Conservation (phyloP, 2,113 vertebrate species). For the Sinocyclocheilus anshuiensis region DNA sequence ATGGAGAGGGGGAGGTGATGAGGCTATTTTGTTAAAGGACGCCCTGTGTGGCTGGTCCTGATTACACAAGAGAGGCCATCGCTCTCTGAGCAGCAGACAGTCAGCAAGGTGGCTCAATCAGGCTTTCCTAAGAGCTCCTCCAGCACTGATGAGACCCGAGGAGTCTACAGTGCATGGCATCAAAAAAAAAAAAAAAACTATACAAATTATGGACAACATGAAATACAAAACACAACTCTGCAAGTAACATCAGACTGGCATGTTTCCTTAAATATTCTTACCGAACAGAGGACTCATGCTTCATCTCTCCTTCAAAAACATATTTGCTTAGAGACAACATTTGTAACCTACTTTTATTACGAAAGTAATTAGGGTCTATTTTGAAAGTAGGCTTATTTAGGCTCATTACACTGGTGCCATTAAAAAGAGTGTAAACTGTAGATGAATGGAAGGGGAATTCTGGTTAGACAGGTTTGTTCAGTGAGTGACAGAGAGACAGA, state of each 20-base stretch:
- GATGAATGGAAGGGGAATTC: neutral
- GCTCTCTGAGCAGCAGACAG: conserved; percentile 32
- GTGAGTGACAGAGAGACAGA: conserved; percentile 53
- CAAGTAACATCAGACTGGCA: no score
- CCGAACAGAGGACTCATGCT: neutral
- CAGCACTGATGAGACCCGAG: conserved; percentile 29
- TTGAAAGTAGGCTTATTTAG: neutral
- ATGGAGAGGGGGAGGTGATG: conserved; percentile 37
- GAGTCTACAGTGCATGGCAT: neutral
- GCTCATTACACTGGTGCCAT: neutral
- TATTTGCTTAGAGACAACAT: neutral
- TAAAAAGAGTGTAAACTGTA: neutral
- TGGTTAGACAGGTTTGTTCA: conserved; percentile 24
- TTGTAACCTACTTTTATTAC: neutral
- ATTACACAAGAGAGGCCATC: conserved; percentile 34
- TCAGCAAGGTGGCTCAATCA: conserved; percentile 18
- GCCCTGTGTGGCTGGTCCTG: conserved; percentile 17
- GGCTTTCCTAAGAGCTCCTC: neutral
- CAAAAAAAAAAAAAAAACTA: no score
- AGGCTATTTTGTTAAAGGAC: conserved; percentile 49
- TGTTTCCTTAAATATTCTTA: no score
- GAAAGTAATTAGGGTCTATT: neutral
- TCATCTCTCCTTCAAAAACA: no score
- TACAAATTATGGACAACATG: neutral
- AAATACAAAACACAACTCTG: neutral